A percentile compares a stretch with the other conserved stretches of the same genome.
These are phyloP conservation scores for Cephus spinipes DNA, from an alignment of 2,888 invertebrate genomes.

Conservation along the genomic window DNA sequence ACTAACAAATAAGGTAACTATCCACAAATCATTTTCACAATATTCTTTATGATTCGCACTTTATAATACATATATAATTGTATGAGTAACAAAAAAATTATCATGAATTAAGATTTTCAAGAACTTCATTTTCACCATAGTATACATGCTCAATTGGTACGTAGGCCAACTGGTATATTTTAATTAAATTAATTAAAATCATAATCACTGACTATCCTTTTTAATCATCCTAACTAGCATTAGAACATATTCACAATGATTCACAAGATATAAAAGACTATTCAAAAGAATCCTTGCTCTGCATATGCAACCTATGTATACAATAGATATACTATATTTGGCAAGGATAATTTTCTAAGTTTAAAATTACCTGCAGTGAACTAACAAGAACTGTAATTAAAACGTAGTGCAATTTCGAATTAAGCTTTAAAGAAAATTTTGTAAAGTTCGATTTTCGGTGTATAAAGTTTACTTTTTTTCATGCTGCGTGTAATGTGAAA, in stretches of 20 bases:
- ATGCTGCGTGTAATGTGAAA: too few relatives aligned
- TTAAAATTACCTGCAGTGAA: not conserved
- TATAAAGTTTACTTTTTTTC: too few relatives aligned
- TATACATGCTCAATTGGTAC: not conserved
- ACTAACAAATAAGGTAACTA: conserved; percentile 9
- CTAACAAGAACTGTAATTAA: not conserved
- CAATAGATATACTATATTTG: conserved; percentile 3
- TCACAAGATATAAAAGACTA: not conserved
- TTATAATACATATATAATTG: not conserved
- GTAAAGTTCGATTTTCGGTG: too few relatives aligned
- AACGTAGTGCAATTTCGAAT: not conserved
- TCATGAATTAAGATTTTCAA: not conserved
- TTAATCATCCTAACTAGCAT: not conserved
- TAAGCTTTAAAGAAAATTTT: not conserved
- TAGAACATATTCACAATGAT: not conserved
- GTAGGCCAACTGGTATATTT: conserved; percentile 10
- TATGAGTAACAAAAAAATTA: not conserved
- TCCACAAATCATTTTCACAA: conserved; percentile 17
- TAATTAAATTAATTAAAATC: conserved; percentile 41
- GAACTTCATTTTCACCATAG: not conserved
- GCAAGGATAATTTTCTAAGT: not conserved
- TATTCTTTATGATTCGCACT: not conserved
- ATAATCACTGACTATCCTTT: not conserved
- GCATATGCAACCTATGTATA: not conserved
- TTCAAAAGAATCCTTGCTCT: not conserved